phyloP scores from a whole-genome alignment of 2,888 invertebrate genomes.

The Dicranocentrus wangi region DNA sequence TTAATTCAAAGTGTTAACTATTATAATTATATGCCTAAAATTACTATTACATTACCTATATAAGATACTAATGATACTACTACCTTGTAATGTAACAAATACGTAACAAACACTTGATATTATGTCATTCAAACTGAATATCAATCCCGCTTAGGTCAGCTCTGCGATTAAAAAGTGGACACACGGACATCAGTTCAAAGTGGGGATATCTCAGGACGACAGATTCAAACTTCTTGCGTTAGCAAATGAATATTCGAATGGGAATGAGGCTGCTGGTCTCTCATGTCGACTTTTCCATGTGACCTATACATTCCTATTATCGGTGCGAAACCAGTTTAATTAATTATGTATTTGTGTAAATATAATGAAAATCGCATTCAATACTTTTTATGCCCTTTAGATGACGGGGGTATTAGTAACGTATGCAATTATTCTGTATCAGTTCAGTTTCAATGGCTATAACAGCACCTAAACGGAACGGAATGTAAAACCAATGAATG shows the following conservation, averaged over 20 bases:
- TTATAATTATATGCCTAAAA: too few species aligned
- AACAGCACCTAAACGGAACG: too few species aligned
- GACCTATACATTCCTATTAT: not conserved
- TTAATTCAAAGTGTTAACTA: too few species aligned
- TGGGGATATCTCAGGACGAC: not conserved
- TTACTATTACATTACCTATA: too few species aligned
- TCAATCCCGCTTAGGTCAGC: not conserved
- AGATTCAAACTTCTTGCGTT: not conserved
- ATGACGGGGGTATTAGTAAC: not conserved
- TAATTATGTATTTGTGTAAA: not conserved
- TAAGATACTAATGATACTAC: too few species aligned
- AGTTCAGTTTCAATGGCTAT: not conserved
- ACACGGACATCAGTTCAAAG: not conserved
- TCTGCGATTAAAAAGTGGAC: not conserved
- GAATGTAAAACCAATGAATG: too few species aligned
- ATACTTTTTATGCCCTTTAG: not conserved
- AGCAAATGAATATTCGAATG: not conserved
- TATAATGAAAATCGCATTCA: not conserved
- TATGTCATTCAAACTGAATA: too few species aligned
- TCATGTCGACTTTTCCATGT: not conserved
- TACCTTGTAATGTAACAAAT: too few species aligned
- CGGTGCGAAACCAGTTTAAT: not conserved
- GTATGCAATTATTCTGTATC: not conserved
- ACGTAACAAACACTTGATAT: too few species aligned
- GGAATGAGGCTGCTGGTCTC: not conserved